Evolutionary conservation across 1,140 invertebrate genomes (phyloP).

Genomic region (Plodia interpunctella): DNA sequence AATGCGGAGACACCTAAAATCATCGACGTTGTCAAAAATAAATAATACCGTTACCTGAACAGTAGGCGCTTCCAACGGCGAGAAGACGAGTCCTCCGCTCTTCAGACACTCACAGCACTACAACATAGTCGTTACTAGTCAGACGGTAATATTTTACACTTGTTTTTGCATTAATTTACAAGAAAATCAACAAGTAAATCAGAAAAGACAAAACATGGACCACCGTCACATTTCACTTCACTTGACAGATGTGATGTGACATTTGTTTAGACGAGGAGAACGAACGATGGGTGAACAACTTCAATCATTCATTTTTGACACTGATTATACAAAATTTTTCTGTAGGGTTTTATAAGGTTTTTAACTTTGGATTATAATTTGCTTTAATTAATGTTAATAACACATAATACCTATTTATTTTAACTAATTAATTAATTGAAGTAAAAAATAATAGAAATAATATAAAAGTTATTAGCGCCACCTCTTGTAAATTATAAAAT

Average conservation of each 20-base stretch:
- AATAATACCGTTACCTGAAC: conserved; percentile 70
- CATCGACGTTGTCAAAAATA: conserved; percentile 64
- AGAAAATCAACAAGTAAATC: conserved; percentile 71
- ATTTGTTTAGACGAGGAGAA: conserved; percentile 15
- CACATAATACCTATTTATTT: no score
- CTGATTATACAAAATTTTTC: no score
- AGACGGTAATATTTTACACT: conserved; percentile 23
- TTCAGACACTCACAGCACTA: conserved; percentile 27
- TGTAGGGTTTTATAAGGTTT: no score
- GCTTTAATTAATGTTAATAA: no score
- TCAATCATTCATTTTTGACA: not conserved
- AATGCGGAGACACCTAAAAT: conserved; percentile 12
- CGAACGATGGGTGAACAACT: not conserved
- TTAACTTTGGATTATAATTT: no score
- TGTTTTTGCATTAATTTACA: conserved; percentile 46
- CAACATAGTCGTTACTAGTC: conserved; percentile 25
- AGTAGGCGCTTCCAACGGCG: conserved; percentile 36
- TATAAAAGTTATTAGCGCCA: no score
- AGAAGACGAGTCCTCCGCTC: conserved; percentile 27
- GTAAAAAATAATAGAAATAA: no score
- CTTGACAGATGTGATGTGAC: conserved; percentile 39
- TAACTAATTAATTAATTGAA: no score
- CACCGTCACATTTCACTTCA: conserved; percentile 61
- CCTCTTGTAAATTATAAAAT: no score
- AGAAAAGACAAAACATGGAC: conserved; percentile 60